Evolutionary conservation across 2,888 invertebrate species (phyloP), one percentile per base, ranked within the genome.

Genomic region (Scaeva pyrastri): DNA sequence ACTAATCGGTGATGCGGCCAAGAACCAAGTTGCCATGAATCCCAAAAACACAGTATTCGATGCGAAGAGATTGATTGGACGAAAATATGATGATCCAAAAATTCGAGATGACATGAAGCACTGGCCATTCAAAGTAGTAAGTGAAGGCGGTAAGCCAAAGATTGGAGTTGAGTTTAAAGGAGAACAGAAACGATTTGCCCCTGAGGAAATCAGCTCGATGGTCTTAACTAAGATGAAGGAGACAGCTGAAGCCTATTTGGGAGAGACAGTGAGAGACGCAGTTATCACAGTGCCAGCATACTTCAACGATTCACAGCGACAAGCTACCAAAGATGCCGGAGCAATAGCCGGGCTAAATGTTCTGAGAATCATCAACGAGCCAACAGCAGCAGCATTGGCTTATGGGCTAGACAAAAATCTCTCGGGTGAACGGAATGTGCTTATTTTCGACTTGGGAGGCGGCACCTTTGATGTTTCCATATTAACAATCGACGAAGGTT

Each of bases 381-480:
- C 98, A 11, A 98, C 97, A 74, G 97, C 96, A 88, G 97, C 97
- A 88, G 98, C 98, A 90, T 96, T 98, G 92, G 97, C 98, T 62
- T 98, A 98, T 92, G 98, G 98, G 90, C 94, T 97, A 87, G 97
- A 97, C 93, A 97, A 97, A 90, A 97, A 97, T 92, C 95, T 96
- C 74, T 94, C 94, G 74, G 96, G 96, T 89, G 97, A 97, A 93
- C 95, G 96, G 55, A 97, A 97, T 90, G 96, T 97, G 78, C 94
- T 97, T 76, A 97, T 97, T 89, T 91, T 92, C 72, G 92, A 92
- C 68, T 83, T 92, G 89, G 91, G 91, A 75, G 98, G 98, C 91
- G 98, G 98, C 89, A 98, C 98, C 88, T 98, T 98, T 92, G 98
- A 98, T 93, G 98, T 98, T 43, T 98, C 98, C 81, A 97, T 98